Conservation (phyloP, 2,113 vertebrate genomes). For the Pygoscelis adeliae region DNA sequence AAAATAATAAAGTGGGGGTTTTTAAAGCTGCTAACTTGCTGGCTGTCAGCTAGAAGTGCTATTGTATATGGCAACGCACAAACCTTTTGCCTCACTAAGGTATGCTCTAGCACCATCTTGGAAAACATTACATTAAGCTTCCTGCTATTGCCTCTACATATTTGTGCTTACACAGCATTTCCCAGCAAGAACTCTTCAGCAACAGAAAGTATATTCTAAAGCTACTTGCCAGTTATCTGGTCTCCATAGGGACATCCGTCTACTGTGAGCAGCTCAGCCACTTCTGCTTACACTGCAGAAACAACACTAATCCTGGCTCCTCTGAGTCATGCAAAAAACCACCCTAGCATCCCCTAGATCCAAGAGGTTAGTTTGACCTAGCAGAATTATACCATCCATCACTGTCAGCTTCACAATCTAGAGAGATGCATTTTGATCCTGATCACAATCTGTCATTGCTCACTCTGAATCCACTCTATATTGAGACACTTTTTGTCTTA, state of each 20-base stretch:
- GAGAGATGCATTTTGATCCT: neutral
- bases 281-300: neutral
- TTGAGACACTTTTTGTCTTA: neutral
- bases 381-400: neutral
- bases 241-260: neutral
- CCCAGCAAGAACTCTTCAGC: neutral
- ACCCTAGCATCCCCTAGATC: neutral
- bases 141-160: neutral
- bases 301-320: accelerated
- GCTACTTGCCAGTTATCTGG: neutral
- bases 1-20: neutral
- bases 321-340: neutral
- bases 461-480: neutral
- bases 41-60: neutral
- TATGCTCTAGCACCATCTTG: neutral
- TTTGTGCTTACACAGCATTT: neutral
- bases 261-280: neutral
- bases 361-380: neutral
- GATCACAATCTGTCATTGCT: neutral
- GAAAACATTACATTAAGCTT: neutral
- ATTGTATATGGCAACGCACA: neutral
- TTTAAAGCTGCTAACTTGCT: neutral
- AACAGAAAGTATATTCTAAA: neutral
- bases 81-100: neutral
- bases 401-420: neutral